Conservation (phyloP, 2,888 invertebrate genomes). For the Machimus rusticus region DNA sequence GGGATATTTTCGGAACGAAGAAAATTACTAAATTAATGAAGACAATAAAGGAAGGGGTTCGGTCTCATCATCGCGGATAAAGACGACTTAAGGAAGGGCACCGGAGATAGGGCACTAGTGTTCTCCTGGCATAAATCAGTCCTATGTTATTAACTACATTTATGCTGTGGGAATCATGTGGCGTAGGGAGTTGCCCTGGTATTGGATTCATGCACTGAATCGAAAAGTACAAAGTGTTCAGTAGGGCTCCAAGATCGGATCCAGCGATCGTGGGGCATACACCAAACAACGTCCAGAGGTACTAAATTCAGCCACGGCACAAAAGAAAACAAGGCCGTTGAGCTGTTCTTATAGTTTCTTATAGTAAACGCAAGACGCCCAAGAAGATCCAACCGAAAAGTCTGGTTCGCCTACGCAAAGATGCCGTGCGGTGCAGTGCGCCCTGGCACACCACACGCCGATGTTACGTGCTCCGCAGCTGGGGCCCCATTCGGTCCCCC, state of each 20-base stretch:
- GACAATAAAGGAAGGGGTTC: conserved; percentile 3
- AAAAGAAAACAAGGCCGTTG: conserved; percentile 35
- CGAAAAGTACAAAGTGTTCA: not conserved
- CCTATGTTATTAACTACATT: not conserved
- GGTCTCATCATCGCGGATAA: not conserved
- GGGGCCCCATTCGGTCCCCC: not conserved
- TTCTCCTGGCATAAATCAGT: not conserved
- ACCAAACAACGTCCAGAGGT: not conserved
- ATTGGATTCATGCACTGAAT: not conserved
- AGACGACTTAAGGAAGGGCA: not conserved
- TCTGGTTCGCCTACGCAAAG: conserved; percentile 35
- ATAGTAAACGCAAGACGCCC: conserved; percentile 28
- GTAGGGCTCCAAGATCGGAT: not conserved
- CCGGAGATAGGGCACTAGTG: not conserved
- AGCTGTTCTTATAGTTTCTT: conserved; percentile 33
- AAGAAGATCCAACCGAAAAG: conserved; percentile 29
- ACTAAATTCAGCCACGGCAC: conserved; percentile 18
- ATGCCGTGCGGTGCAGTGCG: conserved; percentile 11
- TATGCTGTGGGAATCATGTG: not conserved
- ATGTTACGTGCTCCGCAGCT: not conserved
- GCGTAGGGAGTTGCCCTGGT: not conserved
- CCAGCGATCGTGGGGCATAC: not conserved
- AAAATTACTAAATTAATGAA: conserved; percentile 14
- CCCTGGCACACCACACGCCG: not conserved
- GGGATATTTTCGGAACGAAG: not conserved